Base-by-base conservation (phyloP, 2,888 invertebrate genomes). In the Ichneumoninae sp. region DNA sequence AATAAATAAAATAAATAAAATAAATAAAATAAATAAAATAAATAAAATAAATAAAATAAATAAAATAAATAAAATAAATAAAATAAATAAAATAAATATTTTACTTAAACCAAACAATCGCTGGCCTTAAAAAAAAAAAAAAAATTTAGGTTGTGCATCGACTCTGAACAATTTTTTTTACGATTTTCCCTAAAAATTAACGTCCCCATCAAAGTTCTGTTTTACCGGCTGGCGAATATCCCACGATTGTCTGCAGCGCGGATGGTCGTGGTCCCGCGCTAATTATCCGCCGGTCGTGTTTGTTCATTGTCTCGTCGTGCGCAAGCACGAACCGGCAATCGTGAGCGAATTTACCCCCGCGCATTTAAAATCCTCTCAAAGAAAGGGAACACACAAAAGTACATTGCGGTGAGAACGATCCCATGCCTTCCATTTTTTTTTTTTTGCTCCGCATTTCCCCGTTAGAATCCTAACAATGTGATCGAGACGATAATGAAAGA, bases 401-500 rank as follows among this genome's bases (percentile, higher is more conserved):
- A 60, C 57, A 70, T 76, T 75, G 60, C 65, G 76, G 83, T 80
- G 83, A 50, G 83, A 83, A 83, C 10, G 66, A 78, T 80, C 79
- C 70, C 79, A 83, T 80, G 66, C 1, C 0, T 33, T 33, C 0
- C 5, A 5, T 33, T 33, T 33, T 40, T 40, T 40, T 40, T 40
- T 40, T 40, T 40, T 2, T 3, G 16, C 44, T 44, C 4, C 44
- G 44, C 44, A n/a, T 36, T 47, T 19, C 19, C 26, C 44, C 69
- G 72, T 81, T 84, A 74, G n/a, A 70, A 70, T 80, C 74, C 33
- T 74, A 78, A 40, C 65, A 57, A 52, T 19, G 75, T 50, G 33
- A 70, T 79, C 66, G 40, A 62, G 72, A 72, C 65, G 40, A 62
- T 60, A 57, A 80, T 22, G 72, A 52, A 77, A 72, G 60, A 77